These are phyloP conservation scores for Archilochus colubris DNA, from an alignment of 2,113 vertebrate species.

Conservation along the genomic window DNA sequence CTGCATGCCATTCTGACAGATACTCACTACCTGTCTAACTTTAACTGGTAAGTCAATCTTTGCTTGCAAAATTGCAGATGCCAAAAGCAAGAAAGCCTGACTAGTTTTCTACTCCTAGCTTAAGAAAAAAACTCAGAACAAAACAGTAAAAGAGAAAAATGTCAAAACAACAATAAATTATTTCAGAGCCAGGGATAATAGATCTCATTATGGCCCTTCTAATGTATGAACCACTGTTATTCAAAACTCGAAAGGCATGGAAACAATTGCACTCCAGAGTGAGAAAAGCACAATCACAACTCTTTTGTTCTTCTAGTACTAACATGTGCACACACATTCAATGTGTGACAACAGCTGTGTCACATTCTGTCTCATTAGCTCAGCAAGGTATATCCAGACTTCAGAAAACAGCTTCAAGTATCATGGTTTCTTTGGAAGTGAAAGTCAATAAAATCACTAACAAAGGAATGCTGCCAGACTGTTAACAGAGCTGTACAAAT, in stretches of 20 bases:
- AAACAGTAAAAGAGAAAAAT: background rate
- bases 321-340: background rate
- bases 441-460: constrained; percentile 41
- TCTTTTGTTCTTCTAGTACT: background rate
- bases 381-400: background rate
- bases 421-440: constrained; percentile 6
- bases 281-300: background rate
- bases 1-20: rapidly evolving
- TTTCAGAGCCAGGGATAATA: background rate
- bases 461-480: constrained; percentile 10
- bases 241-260: background rate
- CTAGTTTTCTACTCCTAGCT: background rate
- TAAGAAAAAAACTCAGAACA: background rate
- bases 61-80: background rate
- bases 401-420: background rate
- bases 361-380: background rate
- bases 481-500: background rate
- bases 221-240: background rate
- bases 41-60: background rate
- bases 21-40: background rate
- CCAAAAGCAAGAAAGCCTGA: background rate
- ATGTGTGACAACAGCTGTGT: background rate
- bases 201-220: background rate
- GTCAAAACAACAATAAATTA: background rate
- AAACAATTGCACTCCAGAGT: constrained; percentile 2